phyloP scores from a whole-genome alignment of 35 echinoderm and acorn worm species.

The Nesometra sesokonis region DNA sequence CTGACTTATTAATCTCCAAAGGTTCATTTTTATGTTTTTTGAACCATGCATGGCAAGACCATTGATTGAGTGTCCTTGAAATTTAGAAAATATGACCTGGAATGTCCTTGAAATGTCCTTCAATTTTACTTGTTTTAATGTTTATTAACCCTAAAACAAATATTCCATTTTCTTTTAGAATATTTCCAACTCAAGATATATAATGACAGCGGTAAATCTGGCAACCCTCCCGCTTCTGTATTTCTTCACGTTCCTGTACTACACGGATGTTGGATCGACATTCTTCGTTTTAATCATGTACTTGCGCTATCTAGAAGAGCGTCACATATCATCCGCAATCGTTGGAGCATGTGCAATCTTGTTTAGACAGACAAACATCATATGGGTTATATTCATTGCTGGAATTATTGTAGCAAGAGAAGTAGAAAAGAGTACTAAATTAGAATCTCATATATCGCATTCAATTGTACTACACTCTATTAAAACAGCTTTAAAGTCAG shows the following conservation, averaged over 20 bases:
- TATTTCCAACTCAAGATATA: neutral
- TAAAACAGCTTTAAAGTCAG: slow-evolving; percentile 14
- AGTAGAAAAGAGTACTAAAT: slow-evolving; percentile 35
- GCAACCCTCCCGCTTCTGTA: slow-evolving; percentile 64
- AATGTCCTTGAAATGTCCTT: too few species aligned
- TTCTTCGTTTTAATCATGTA: slow-evolving; percentile 90
- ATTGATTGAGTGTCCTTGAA: too few species aligned
- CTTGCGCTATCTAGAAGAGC: slow-evolving; percentile 56
- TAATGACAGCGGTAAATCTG: slow-evolving; percentile 48
- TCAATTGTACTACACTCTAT: slow-evolving; percentile 31
- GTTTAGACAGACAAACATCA: slow-evolving; percentile 95
- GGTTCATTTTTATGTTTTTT: too few species aligned
- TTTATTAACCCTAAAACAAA: neutral
- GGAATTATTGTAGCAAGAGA: slow-evolving; percentile 43
- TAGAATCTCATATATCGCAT: slow-evolving; percentile 10
- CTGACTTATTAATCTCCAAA: too few species aligned
- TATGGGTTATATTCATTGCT: slow-evolving; percentile 92
- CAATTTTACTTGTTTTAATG: too few species aligned
- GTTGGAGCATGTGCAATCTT: slow-evolving; percentile 47
- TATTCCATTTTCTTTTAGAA: neutral
- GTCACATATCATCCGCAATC: slow-evolving; percentile 58
- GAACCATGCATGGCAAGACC: too few species aligned
- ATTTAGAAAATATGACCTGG: too few species aligned
- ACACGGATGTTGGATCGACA: slow-evolving; percentile 88
- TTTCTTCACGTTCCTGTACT: slow-evolving; percentile 93